Evolutionary conservation across 2,113 vertebrate species (phyloP).

Genomic region (Corythornis vintsioides): DNA sequence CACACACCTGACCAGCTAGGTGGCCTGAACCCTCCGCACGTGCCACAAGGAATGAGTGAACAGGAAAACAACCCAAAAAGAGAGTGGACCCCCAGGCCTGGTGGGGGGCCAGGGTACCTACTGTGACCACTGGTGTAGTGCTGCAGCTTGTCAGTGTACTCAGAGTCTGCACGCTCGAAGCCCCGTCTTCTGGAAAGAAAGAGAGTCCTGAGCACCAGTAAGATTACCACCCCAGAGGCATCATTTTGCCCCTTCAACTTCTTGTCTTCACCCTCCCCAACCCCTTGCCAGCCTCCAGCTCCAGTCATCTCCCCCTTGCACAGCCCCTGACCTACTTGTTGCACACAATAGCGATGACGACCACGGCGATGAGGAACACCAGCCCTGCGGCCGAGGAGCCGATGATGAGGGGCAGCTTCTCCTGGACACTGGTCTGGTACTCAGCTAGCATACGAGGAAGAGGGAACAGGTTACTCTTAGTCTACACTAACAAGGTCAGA

Average conservation of each 20-base stretch:
- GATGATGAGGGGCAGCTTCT: constrained; percentile 93
- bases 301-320: rapidly evolving
- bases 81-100: not conserved
- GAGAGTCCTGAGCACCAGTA: constrained; percentile 74
- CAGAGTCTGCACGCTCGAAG: constrained; percentile 89
- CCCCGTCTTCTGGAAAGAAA: constrained; percentile 89
- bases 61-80: constrained; percentile 10
- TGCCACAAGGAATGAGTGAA: not conserved
- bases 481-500: not conserved
- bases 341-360: constrained; percentile 89
- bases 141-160: constrained; percentile 96
- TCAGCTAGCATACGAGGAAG: constrained; percentile 75
- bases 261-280: not conserved
- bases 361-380: constrained; percentile 91
- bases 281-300: not conserved
- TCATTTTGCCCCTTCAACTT: not conserved
- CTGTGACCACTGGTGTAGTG: constrained; percentile 98
- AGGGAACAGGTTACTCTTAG: not conserved
- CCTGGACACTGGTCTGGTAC: constrained; percentile 92
- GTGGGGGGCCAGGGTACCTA: constrained; percentile 75
- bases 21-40: not conserved
- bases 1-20: not conserved
- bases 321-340: constrained; percentile 79
- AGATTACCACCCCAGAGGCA: not conserved
- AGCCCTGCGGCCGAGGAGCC: constrained; percentile 89